Evolutionary conservation across 2,113 vertebrate species (phyloP).

Genomic region (Takifugu flavidus): DNA sequence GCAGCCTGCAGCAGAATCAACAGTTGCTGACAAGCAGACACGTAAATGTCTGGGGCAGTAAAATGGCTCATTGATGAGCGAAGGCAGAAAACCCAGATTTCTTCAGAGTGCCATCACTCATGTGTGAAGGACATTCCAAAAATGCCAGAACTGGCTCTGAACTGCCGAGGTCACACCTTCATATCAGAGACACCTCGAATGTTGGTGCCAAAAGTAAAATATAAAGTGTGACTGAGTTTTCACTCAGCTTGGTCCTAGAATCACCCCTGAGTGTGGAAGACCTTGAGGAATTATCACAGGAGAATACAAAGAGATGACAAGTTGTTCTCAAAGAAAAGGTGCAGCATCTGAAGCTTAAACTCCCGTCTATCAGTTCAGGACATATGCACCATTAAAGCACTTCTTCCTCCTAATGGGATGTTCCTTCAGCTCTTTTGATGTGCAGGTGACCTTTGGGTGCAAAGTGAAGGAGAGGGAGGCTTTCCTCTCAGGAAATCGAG

Average conservation of each 20-base stretch:
- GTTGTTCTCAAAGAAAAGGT: conserved; percentile 17
- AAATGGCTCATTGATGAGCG: neutral
- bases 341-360: conserved; percentile 30
- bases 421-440: conserved; percentile 19
- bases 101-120: conserved; percentile 23
- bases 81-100: conserved; percentile 28
- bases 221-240: conserved; percentile 25
- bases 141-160: conserved; percentile 23
- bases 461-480: conserved; percentile 8
- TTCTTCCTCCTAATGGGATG: conserved; percentile 17
- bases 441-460: conserved; percentile 37
- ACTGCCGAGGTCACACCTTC: conserved; percentile 35
- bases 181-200: conserved; percentile 42
- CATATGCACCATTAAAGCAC: conserved; percentile 14
- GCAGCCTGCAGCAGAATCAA: no score
- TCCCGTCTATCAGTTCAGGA: conserved; percentile 27
- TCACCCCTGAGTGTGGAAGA: conserved; percentile 28
- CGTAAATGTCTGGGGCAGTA: no score
- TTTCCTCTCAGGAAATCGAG: conserved; percentile 28
- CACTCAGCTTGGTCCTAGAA: conserved; percentile 30
- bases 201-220: conserved; percentile 45
- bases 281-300: conserved; percentile 8
- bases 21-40: no score
- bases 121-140: conserved; percentile 12
- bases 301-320: conserved; percentile 26